Base-by-base conservation (phyloP, 2,113 vertebrate genomes). In the Taxidea taxus region DNA sequence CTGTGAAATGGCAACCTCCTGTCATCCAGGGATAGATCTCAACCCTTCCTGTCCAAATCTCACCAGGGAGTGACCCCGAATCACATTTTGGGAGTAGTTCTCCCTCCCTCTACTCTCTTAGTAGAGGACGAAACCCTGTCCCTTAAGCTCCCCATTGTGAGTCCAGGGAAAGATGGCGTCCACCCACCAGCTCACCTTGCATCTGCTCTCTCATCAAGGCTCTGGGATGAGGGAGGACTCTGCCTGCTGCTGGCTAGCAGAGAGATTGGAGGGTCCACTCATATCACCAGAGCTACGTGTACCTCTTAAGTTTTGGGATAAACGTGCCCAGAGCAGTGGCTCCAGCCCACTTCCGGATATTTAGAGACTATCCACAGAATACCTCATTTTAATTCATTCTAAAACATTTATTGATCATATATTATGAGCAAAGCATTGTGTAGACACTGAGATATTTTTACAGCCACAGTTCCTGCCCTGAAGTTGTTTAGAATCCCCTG, bases 371-470 rank as follows among this genome's bases (percentile, higher is more conserved):
- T 39, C 27, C 25, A n/a, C 42, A 7, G 42, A 66, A 54, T 51
- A 39, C 4, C 42, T 94, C 64, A 81, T 83, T 97, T 97, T 68
- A 96, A 82, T 85, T 92, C 44, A 64, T 85, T 88, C n/a, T 42
- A 93, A 85, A 96, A 80, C 75, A 84, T 13, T 47, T 49, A 89
- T 15, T 1, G 1, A 82, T 86, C 20, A 1, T 23, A 6, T 47
- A 44, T 58, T 39, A 60, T 51, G 39, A 95, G 42, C 25, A 90
- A 93, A 95, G 25, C 23, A 75, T 85, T 87, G 62, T 39, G 39
- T 85, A 47, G 77, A 93, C 64, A 81, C 14, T 21, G 64, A 68
- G 13, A 82, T 70, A 91, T 97, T 72, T 70, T 47, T 3, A 49
- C 90, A 85, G 51, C 44, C 29, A 96, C 49, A 89, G 18, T 75